Percentiles rank a stretch among this genome's conserved stretches.
phyloP scores from a whole-genome alignment of 2,113 vertebrate species.

The Rynchops niger region DNA sequence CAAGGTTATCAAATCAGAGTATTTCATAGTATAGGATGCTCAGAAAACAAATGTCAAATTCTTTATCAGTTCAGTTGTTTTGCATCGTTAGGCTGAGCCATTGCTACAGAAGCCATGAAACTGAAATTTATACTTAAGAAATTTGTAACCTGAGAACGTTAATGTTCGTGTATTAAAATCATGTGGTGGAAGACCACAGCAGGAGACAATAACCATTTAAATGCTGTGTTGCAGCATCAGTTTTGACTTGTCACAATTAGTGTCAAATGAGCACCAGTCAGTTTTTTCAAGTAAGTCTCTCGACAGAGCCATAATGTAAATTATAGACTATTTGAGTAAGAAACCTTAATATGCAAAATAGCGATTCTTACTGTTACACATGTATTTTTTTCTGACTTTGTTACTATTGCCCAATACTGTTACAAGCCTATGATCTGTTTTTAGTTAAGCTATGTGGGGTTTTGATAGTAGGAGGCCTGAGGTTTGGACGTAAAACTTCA shows the following conservation, averaged over 20 bases:
- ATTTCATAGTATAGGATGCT: neutral
- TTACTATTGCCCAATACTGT: neutral
- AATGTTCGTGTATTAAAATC: neutral
- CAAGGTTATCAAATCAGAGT: neutral
- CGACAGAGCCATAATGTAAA: neutral
- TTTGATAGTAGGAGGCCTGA: neutral
- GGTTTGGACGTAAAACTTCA: neutral
- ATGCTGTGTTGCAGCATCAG: neutral
- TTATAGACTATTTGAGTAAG: neutral
- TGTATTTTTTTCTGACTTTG: fast-evolving
- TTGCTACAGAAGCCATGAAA: neutral
- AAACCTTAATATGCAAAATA: neutral
- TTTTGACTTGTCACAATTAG: neutral
- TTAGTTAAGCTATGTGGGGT: neutral
- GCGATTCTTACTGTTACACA: neutral
- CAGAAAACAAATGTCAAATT: conserved; percentile 25
- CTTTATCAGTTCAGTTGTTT: neutral
- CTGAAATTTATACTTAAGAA: neutral
- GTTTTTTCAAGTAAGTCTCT: neutral
- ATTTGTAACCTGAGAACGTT: conserved; percentile 1
- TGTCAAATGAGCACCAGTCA: neutral
- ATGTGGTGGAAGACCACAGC: neutral
- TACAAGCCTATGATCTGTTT: neutral
- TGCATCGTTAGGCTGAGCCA: neutral
- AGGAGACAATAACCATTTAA: neutral